Evolutionary conservation across 30 jellyfish, hydroid and myxozoan genomes (phyloP).

Genomic region (Turritopsis dohrnii): DNA sequence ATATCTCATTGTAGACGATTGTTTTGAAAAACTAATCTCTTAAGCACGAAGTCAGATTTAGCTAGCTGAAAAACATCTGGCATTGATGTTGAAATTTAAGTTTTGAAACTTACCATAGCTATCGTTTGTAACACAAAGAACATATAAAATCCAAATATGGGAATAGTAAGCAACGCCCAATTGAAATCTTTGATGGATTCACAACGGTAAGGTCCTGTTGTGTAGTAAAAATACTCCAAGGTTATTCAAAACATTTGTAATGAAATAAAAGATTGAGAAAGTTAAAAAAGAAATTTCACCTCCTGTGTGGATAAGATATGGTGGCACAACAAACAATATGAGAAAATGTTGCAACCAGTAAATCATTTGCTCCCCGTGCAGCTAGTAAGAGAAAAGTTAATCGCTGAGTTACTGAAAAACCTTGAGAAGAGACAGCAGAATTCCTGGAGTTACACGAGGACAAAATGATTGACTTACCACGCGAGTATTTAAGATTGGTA

Average conservation of each 20-base stretch:
- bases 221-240: neutral
- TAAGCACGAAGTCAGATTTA: too few species aligned
- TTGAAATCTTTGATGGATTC: conserved; percentile 75
- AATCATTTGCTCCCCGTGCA: conserved; percentile 75
- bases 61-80: too few species aligned
- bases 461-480: conserved; percentile 39
- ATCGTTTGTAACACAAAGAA: conserved; percentile 67
- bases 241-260: too few species aligned
- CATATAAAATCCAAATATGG: conserved; percentile 78
- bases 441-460: too few species aligned
- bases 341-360: conserved; percentile 89
- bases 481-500: conserved; percentile 84
- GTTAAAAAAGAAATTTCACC: conserved; percentile 42
- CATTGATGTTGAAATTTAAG: too few species aligned
- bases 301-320: conserved; percentile 84
- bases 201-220: conserved; percentile 74
- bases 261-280: neutral
- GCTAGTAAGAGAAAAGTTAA: conserved; percentile 34
- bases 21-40: too few species aligned
- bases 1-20: too few species aligned
- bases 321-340: conserved; percentile 79
- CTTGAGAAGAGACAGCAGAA: too few species aligned
- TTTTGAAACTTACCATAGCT: conserved; percentile 70
- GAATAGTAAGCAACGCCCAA: conserved; percentile 63
- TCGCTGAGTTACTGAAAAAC: neutral